phyloP scores from a whole-genome alignment of 2,888 invertebrate genomes.

The Philonicus albiceps region DNA sequence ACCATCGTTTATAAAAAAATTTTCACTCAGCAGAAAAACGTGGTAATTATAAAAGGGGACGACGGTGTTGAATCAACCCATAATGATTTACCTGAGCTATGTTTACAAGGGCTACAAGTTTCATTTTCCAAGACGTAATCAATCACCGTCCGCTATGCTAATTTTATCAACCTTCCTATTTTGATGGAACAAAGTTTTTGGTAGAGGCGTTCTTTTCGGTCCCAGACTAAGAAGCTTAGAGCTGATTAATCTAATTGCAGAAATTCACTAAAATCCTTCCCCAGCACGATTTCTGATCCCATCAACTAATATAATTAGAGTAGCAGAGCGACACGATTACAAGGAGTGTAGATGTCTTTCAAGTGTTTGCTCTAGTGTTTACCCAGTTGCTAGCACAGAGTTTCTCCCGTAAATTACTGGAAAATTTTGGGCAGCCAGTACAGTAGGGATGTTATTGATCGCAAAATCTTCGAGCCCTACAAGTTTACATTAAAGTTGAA shows the following conservation, averaged over 20 bases:
- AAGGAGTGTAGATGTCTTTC: conserved; percentile 25
- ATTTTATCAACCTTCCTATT: conserved; percentile 10
- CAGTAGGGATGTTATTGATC: background rate
- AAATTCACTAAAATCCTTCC: conserved; percentile 25
- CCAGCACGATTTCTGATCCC: conserved; percentile 11
- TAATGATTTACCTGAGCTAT: background rate
- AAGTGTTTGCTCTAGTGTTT: conserved; percentile 26
- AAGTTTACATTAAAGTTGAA: conserved; percentile 3
- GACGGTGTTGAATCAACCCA: background rate
- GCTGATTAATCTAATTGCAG: conserved; percentile 19
- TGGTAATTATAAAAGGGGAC: background rate
- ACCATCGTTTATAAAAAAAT: background rate
- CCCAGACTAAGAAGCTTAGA: background rate
- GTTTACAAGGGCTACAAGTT: background rate
- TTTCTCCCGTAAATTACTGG: background rate
- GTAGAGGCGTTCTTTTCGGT: background rate
- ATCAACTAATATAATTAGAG: conserved; percentile 30
- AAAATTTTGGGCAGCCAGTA: background rate
- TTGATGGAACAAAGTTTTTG: background rate
- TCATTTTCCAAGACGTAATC: conserved; percentile 4
- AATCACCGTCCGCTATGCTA: conserved; percentile 15
- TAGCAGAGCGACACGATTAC: conserved; percentile 24
- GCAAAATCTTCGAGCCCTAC: background rate
- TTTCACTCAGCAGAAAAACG: background rate
- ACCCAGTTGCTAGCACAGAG: background rate